Evolutionary conservation across 1,140 invertebrate genomes (phyloP).

Genomic region (Listronotus oregonensis): DNA sequence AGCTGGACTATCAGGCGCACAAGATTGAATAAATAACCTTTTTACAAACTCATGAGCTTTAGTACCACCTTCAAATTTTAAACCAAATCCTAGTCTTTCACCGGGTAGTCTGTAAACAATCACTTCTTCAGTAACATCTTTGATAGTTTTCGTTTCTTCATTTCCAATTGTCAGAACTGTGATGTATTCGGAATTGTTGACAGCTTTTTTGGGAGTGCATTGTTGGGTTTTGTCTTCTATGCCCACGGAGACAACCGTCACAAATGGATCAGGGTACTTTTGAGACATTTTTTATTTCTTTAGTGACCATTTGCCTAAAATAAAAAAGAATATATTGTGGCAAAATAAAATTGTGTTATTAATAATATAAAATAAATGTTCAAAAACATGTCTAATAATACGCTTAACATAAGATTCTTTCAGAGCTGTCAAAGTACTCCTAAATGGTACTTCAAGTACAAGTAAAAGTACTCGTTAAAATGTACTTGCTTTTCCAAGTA

Average conservation of each 20-base stretch:
- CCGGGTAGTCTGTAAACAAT: slow-evolving; percentile 83
- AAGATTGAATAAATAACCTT: slow-evolving; percentile 85
- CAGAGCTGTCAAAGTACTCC: no score
- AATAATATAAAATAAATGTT: no score
- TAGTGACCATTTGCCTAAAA: slow-evolving; percentile 24
- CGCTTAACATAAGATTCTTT: no score
- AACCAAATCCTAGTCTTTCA: slow-evolving; percentile 85
- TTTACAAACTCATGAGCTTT: slow-evolving; percentile 72
- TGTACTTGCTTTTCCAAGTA: no score
- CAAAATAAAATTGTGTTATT: no score
- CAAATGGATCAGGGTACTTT: slow-evolving; percentile 60
- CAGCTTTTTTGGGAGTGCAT: slow-evolving; percentile 44
- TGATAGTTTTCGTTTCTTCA: slow-evolving; percentile 40
- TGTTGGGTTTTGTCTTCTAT: slow-evolving; percentile 51
- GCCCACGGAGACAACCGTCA: slow-evolving; percentile 73
- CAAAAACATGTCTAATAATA: no score
- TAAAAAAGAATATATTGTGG: background rate
- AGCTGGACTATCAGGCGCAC: slow-evolving; percentile 85
- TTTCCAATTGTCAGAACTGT: slow-evolving; percentile 51
- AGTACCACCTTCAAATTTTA: slow-evolving; percentile 90
- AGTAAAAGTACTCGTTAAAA: no score
- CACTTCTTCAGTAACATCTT: slow-evolving; percentile 69
- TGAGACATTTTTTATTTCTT: slow-evolving; percentile 32
- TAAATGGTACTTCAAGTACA: no score
- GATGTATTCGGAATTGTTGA: slow-evolving; percentile 50